Evolutionary conservation across 2,888 invertebrate genomes (phyloP).

Genomic region (Phaonia tiefii): DNA sequence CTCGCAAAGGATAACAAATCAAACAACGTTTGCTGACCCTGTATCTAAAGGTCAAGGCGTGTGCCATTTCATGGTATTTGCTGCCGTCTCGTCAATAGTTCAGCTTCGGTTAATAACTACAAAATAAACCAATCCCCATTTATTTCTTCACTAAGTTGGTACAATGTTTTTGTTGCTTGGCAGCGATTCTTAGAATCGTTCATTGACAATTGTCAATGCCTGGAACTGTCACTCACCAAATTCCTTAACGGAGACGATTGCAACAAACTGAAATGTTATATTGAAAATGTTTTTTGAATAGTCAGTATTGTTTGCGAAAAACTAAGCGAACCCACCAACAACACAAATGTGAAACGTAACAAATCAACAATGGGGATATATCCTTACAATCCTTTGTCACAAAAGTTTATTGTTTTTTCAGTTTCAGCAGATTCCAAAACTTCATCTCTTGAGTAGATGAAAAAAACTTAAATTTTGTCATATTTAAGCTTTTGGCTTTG

Average conservation of each 20-base stretch:
- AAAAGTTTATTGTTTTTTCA: constrained; percentile 48
- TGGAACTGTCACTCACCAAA: constrained; percentile 26
- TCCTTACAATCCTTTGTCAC: constrained; percentile 6
- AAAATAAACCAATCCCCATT: too few relatives aligned
- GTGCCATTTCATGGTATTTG: too few relatives aligned
- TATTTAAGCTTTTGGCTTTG: constrained; percentile 34
- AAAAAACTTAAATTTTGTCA: constrained; percentile 43
- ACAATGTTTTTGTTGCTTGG: background rate
- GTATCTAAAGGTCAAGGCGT: too few relatives aligned
- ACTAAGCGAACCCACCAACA: constrained; percentile 4
- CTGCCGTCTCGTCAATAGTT: too few relatives aligned
- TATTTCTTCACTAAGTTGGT: too few relatives aligned
- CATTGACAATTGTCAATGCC: constrained; percentile 18
- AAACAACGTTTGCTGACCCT: too few relatives aligned
- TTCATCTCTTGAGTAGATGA: constrained; percentile 43
- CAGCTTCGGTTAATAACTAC: too few relatives aligned
- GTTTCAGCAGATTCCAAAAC: constrained; percentile 26
- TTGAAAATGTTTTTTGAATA: constrained; percentile 5
- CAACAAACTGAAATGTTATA: constrained; percentile 33
- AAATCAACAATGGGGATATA: constrained; percentile 5
- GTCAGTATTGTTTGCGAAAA: constrained; percentile 20
- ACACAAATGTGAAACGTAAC: background rate
- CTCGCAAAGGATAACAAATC: too few relatives aligned
- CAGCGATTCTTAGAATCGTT: constrained; percentile 1
- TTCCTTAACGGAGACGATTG: background rate